A percentile compares a stretch with the other conserved stretches of the same genome.
Conservation (phyloP, 2,888 invertebrate species). For the Tenodera sinensis region DNA sequence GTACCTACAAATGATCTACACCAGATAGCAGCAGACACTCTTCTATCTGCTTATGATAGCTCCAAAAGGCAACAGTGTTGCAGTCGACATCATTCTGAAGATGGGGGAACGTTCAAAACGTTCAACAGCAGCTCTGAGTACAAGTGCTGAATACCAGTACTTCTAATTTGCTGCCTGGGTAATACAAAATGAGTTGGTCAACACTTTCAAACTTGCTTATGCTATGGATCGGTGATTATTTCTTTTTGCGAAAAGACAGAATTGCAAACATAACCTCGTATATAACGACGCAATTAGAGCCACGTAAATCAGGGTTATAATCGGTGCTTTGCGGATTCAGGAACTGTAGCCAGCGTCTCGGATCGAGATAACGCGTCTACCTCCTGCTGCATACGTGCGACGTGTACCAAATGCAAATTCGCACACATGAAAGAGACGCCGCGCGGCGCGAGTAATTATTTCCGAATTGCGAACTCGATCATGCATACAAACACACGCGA, state of each 20-base stretch:
- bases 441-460: constrained; percentile 24
- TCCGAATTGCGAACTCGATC: constrained; percentile 27
- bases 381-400: not conserved
- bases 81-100: no score
- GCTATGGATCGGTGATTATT: no score
- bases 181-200: no score
- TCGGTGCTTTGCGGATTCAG: not conserved
- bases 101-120: no score
- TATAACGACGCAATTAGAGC: not conserved
- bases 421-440: constrained; percentile 25
- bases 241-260: not conserved
- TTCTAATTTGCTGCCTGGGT: no score
- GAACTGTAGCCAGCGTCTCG: not conserved
- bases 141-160: no score
- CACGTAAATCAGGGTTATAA: not conserved
- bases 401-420: constrained; percentile 18
- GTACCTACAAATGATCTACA: no score
- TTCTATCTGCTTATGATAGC: no score
- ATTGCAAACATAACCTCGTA: not conserved
- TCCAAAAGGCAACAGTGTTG: no score
- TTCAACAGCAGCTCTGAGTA: no score
- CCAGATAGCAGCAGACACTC: no score
- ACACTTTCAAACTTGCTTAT: no score
- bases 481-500: constrained; percentile 25
- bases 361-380: not conserved